Base-by-base conservation (phyloP, 2,888 invertebrate species). In the Drosophila cognata region DNA sequence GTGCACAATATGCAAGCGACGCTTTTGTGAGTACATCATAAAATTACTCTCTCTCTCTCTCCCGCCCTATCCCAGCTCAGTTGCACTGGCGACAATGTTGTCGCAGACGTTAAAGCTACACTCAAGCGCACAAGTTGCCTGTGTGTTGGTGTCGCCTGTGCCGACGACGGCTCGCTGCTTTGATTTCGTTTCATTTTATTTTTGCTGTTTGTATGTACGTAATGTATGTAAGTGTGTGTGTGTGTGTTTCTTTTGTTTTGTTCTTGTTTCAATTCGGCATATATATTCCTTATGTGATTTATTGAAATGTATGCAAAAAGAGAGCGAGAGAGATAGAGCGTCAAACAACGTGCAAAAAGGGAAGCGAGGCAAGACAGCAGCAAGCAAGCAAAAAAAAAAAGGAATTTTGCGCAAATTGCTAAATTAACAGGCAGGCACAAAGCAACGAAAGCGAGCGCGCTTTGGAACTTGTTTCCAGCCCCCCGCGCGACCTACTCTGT, bases 361-460 rank as follows among this genome's bases (percentile, higher is more conserved):
- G 68, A 67, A 65, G 55, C 52, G 50, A 51, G 60, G 41, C 53
- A 65, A 56, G 16, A 46, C 46, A 46, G 25, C 46, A 67, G 43
- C 53, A 55, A 58, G 58, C 41, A 55, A 64, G 48, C 18, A 46
- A 56, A 53, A 46, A 68, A 68, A 61, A 72, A 46, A 71, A 76
- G 74, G 86, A 85, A 85, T 80, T 81, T 81, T 55, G 73, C 64
- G 74, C 70, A 88, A 86, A 86, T 83, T 80, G 83, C 83, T 88
- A 85, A 84, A 85, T 85, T 88, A 84, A 85, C 88, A 67, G 70
- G 59, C 72, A 50, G 79, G 58, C 71, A 46, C 71, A 46, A 25
- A 46, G 72, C 71, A 88, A 81, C 67, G 87, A 87, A 87, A 87
- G 90, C 89, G 90, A 90, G 89, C 78, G 79, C 77, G 69, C 65